These are phyloP conservation scores for Copidosoma aretas DNA, from an alignment of 2,888 invertebrate genomes.

Conservation along the genomic window DNA sequence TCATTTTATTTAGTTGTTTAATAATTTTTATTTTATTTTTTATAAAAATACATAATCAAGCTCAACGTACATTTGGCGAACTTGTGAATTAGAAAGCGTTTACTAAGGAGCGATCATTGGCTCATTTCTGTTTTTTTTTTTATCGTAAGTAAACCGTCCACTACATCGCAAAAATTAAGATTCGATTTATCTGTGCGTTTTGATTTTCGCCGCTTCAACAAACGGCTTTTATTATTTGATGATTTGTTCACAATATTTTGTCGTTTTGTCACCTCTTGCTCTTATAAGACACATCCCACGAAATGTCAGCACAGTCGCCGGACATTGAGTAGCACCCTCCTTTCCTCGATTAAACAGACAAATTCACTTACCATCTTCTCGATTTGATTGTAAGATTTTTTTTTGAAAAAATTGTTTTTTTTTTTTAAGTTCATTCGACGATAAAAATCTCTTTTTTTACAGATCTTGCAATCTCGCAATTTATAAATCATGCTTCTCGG, in stretches of 20 bases:
- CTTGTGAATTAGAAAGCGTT: slow-evolving; percentile 54
- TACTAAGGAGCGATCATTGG: slow-evolving; percentile 45
- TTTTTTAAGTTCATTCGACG: background rate
- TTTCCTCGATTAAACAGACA: slow-evolving; percentile 9
- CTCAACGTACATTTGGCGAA: slow-evolving; percentile 56
- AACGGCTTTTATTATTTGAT: slow-evolving; percentile 31
- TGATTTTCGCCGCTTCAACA: slow-evolving; percentile 41
- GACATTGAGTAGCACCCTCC: slow-evolving; percentile 26
- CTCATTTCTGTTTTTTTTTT: slow-evolving; percentile 26
- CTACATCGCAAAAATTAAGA: slow-evolving; percentile 28
- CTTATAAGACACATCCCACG: slow-evolving; percentile 33
- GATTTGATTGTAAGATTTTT: background rate
- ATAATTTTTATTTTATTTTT: slow-evolving; percentile 47
- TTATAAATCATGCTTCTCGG: too few relatives aligned
- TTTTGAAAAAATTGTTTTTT: slow-evolving; percentile 20
- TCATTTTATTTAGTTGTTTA: slow-evolving; percentile 44
- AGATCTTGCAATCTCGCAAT: slow-evolving; percentile 3
- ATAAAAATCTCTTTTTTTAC: slow-evolving; percentile 19
- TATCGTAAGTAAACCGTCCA: slow-evolving; percentile 42
- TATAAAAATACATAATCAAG: slow-evolving; percentile 62
- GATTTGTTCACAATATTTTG: background rate
- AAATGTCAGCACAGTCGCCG: slow-evolving; percentile 19
- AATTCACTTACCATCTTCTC: background rate
- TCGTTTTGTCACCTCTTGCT: slow-evolving; percentile 20
- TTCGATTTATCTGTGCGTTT: slow-evolving; percentile 46